Conservation (phyloP, 2,888 invertebrate species). For the Drosophila subsilvestris region DNA sequence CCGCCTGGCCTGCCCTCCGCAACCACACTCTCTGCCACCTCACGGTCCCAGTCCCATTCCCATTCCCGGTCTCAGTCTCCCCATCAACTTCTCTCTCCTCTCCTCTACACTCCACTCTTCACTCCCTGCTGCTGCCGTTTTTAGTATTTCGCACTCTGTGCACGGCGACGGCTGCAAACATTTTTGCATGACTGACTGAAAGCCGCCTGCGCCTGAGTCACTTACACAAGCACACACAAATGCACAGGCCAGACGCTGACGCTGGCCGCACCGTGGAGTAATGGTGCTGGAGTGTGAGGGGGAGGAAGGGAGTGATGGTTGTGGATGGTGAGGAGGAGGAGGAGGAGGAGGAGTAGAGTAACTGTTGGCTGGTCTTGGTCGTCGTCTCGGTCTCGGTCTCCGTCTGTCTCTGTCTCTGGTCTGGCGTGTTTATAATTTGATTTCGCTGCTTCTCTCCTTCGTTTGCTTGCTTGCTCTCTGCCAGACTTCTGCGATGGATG, state of each 20-base stretch:
- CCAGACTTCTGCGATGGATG: slow-evolving; percentile 16
- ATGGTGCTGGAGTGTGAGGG: slow-evolving; percentile 23
- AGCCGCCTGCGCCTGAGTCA: slow-evolving; percentile 71
- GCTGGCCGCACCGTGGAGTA: slow-evolving; percentile 22
- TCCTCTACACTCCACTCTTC: slow-evolving; percentile 27
- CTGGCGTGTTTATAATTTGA: slow-evolving; percentile 77
- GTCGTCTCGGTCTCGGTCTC: slow-evolving; percentile 28
- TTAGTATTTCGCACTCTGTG: slow-evolving; percentile 76
- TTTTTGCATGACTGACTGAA: slow-evolving; percentile 67
- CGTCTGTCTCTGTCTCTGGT: slow-evolving; percentile 46
- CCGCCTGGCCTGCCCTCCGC: slow-evolving; percentile 41
- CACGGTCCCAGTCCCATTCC: slow-evolving; percentile 1
- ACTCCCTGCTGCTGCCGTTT: slow-evolving; percentile 57
- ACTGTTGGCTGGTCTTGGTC: slow-evolving; percentile 40
- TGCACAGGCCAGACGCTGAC: slow-evolving; percentile 46
- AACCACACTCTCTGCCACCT: slow-evolving; percentile 6
- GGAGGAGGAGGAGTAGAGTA: slow-evolving; percentile 24
- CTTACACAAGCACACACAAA: slow-evolving; percentile 40
- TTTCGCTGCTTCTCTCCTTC: slow-evolving; percentile 70
- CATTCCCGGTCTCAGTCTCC: neutral
- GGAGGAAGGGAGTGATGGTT: slow-evolving; percentile 13
- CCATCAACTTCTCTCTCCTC: slow-evolving; percentile 16
- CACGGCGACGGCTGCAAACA: slow-evolving; percentile 57
- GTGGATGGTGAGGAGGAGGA: slow-evolving; percentile 4
- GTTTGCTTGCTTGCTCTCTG: slow-evolving; percentile 29